Evolutionary conservation across 1,140 invertebrate species (phyloP).

Genomic region (Drosophila neocordata): DNA sequence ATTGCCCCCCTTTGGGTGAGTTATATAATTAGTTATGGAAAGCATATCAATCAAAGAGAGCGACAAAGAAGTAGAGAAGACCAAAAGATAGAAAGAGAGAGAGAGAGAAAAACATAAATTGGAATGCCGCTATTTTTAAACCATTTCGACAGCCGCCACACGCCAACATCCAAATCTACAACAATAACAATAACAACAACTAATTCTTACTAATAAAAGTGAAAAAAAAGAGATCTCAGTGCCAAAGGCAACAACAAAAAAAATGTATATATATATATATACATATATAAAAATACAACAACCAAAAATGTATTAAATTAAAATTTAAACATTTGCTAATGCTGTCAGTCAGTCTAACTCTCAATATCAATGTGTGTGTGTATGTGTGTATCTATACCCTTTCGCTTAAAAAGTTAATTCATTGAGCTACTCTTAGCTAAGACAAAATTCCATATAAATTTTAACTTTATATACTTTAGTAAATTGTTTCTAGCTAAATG

Average conservation of each 20-base stretch:
- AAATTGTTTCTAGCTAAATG: too few species aligned
- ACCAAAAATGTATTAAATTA: constrained; percentile 67
- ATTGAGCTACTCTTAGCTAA: too few species aligned
- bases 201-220: constrained; percentile 64
- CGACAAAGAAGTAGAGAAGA: background rate
- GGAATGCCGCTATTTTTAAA: constrained; percentile 66
- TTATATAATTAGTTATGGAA: constrained; percentile 64
- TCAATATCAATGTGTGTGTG: constrained; percentile 17
- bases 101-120: background rate
- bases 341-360: constrained; percentile 38
- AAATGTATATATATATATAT: background rate
- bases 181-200: constrained; percentile 34
- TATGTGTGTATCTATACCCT: constrained; percentile 10
- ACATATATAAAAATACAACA: background rate
- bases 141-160: constrained; percentile 69
- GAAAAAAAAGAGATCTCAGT: constrained; percentile 35
- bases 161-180: constrained; percentile 38
- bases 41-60: constrained; percentile 56
- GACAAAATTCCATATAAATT: too few species aligned
- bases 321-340: constrained; percentile 69
- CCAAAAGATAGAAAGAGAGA: background rate
- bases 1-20: constrained; percentile 44
- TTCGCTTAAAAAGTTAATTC: background rate
- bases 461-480: too few species aligned
- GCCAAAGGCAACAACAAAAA: constrained; percentile 14